A percentile compares a stretch with the other conserved stretches of the same genome.
These are phyloP conservation scores for Melanostigma gelatinosum DNA, from an alignment of 2,113 vertebrate species.

Conservation along the genomic window DNA sequence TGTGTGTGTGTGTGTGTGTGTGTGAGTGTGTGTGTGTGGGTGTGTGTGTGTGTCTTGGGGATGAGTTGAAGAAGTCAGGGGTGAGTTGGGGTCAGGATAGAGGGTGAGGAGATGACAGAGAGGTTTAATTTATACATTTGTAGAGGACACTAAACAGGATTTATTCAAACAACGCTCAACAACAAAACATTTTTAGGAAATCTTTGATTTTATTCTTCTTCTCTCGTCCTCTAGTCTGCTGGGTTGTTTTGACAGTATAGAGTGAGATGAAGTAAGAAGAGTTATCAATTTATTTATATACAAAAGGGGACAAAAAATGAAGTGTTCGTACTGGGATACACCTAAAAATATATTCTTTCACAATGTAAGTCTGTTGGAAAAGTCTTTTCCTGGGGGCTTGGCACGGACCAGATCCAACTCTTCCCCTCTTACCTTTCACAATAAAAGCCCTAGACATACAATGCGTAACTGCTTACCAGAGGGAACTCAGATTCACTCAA, in stretches of 20 bases:
- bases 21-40: constrained; percentile 22
- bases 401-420: too few species aligned
- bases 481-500: too few species aligned
- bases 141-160: constrained; percentile 2
- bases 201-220: background rate
- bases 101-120: constrained; percentile 35
- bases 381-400: too few species aligned
- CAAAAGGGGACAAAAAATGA: too few species aligned
- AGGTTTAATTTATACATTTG: constrained; percentile 28
- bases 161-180: background rate
- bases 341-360: too few species aligned
- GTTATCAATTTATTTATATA: too few species aligned
- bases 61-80: constrained; percentile 52
- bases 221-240: background rate
- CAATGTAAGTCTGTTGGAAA: too few species aligned
- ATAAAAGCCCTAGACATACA: background rate
- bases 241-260: background rate
- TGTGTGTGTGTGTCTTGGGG: constrained; percentile 1
- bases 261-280: background rate
- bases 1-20: constrained; percentile 22
- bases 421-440: background rate
- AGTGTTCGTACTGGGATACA: too few species aligned
- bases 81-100: constrained; percentile 58
- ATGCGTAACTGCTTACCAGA: too few species aligned
- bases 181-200: background rate